Conservation (phyloP, 2,888 invertebrate species). For the Punctoribates punctum region DNA sequence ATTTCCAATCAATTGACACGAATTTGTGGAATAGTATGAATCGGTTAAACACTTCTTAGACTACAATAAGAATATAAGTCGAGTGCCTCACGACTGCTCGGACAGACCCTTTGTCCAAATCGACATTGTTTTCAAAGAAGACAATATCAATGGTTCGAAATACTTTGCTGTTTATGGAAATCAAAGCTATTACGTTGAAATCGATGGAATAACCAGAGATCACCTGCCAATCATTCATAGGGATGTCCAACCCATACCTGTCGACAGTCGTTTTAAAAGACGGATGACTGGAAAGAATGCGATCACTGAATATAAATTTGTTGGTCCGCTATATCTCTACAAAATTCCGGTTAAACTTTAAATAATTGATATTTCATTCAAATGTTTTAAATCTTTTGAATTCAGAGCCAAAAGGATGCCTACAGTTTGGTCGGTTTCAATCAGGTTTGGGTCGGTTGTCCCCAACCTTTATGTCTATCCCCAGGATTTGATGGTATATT, state of each 20-base stretch:
- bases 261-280: background rate
- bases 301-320: conserved; percentile 17
- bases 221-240: conserved; percentile 2
- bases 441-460: conserved; percentile 13
- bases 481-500: conserved; percentile 13
- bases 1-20: too few species aligned
- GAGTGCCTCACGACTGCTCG: background rate
- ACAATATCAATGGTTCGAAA: background rate
- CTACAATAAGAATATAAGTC: background rate
- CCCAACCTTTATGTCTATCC: background rate
- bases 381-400: background rate
- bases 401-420: conserved; percentile 39
- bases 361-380: background rate
- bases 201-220: conserved; percentile 9
- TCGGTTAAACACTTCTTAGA: background rate
- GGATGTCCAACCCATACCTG: background rate
- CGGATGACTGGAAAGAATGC: conserved; percentile 8
- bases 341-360: background rate
- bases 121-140: conserved; percentile 8
- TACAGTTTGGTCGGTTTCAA: conserved; percentile 11
- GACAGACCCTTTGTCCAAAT: background rate
- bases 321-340: conserved; percentile 20
- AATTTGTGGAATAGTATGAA: background rate
- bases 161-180: conserved; percentile 5
- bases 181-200: background rate